phyloP scores from a whole-genome alignment of 1,140 invertebrate genomes.

The Notospermus geniculatus region DNA sequence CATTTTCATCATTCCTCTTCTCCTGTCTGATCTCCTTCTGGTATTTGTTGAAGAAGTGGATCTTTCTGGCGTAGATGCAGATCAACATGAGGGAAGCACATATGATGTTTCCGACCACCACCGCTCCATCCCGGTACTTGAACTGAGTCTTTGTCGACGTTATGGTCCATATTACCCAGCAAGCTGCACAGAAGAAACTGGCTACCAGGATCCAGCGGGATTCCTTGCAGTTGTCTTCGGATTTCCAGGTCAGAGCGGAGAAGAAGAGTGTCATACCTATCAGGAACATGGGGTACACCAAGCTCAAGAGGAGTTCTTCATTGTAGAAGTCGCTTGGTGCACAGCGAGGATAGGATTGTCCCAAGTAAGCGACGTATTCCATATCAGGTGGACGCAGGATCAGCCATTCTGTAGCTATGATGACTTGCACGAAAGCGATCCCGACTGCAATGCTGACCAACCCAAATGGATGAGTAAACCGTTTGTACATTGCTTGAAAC shows the following conservation, averaged over 20 bases:
- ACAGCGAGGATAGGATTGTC: slow-evolving; percentile 33
- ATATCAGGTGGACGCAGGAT: slow-evolving; percentile 47
- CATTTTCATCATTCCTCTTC: neutral
- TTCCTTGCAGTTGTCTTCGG: slow-evolving; percentile 38
- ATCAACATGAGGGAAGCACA: slow-evolving; percentile 30
- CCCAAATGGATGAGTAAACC: slow-evolving; percentile 49
- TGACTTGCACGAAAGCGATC: slow-evolving; percentile 56
- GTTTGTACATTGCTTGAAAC: slow-evolving; percentile 46
- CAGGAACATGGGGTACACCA: slow-evolving; percentile 50
- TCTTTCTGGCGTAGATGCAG: slow-evolving; percentile 34
- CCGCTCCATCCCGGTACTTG: slow-evolving; percentile 21
- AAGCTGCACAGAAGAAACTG: slow-evolving; percentile 28
- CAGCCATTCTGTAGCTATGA: slow-evolving; percentile 57
- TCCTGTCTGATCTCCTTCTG: slow-evolving; percentile 5
- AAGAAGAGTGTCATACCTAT: slow-evolving; percentile 43
- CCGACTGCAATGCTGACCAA: slow-evolving; percentile 53
- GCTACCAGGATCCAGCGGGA: slow-evolving; percentile 50
- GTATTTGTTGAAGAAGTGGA: slow-evolving; percentile 35
- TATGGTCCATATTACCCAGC: slow-evolving; percentile 47
- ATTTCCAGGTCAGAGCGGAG: slow-evolving; percentile 43
- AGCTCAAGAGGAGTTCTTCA: slow-evolving; percentile 46
- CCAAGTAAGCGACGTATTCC: slow-evolving; percentile 30
- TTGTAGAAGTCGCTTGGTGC: slow-evolving; percentile 43
- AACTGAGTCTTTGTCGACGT: slow-evolving; percentile 32
- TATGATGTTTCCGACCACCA: slow-evolving; percentile 32